Conservation (phyloP, 2,888 invertebrate genomes). For the Synergus gifuensis region DNA sequence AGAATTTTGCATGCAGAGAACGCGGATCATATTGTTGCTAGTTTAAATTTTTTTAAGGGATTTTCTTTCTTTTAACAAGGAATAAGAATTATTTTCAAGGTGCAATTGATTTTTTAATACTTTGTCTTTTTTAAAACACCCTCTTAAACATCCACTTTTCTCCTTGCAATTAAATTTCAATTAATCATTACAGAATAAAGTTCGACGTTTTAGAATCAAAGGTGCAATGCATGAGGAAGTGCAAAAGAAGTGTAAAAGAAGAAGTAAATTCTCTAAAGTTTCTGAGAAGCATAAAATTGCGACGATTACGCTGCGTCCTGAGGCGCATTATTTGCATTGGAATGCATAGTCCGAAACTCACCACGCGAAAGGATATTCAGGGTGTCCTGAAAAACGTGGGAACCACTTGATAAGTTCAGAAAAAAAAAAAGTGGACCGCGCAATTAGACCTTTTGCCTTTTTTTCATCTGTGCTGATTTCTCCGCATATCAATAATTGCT, state of each 20-base stretch:
- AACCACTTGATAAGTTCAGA: constrained; percentile 52
- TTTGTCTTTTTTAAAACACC: no score
- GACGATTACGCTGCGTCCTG: constrained; percentile 72
- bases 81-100: no score
- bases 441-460: neutral
- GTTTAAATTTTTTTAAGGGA: no score
- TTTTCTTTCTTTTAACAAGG: no score
- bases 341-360: constrained; percentile 73
- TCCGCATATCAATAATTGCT: neutral
- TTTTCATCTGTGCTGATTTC: neutral
- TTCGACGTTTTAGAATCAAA: neutral
- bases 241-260: constrained; percentile 5
- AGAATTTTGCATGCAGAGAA: no score
- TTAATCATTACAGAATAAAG: no score
- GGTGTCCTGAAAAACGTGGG: constrained; percentile 70
- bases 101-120: no score
- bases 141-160: no score
- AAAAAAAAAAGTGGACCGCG: neutral
- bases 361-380: constrained; percentile 67
- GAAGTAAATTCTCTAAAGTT: constrained; percentile 64
- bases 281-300: constrained; percentile 76
- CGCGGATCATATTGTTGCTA: no score
- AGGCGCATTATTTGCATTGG: constrained; percentile 76
- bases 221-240: neutral
- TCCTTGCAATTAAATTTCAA: no score